Evolutionary conservation across 2,113 vertebrate species (phyloP).

Genomic region (Ramphastos sulfuratus): DNA sequence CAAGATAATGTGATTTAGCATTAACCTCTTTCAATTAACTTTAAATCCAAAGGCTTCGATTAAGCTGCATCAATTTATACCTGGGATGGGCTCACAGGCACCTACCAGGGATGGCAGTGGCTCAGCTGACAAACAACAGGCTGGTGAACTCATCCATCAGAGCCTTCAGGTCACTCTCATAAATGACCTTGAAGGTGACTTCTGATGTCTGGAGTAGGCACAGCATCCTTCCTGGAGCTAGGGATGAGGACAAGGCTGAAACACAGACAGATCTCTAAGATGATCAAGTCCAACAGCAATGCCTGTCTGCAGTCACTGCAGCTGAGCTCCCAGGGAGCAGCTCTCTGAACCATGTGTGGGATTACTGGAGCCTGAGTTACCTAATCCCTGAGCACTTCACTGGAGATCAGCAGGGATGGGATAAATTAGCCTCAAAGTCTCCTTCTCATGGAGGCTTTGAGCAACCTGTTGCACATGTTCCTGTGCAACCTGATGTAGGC

Average conservation of each 20-base stretch:
- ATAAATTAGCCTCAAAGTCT: neutral
- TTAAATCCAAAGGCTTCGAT: slow-evolving; percentile 1
- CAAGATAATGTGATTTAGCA: neutral
- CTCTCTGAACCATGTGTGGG: neutral
- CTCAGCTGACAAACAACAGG: neutral
- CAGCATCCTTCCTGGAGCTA: too few relatives aligned
- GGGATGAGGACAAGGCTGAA: neutral
- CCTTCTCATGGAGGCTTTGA: too few relatives aligned
- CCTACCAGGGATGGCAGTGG: neutral
- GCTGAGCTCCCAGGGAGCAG: neutral
- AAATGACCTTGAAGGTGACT: neutral
- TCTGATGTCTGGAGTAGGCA: neutral
- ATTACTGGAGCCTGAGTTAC: neutral
- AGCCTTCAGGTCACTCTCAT: neutral
- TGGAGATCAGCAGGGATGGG: neutral
- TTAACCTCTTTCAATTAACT: slow-evolving; percentile 44
- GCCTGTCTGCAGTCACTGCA: fast-evolving
- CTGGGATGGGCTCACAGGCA: neutral
- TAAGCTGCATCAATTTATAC: neutral
- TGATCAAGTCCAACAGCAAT: too few relatives aligned
- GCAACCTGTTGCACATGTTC: too few relatives aligned
- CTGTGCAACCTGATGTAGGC: too few relatives aligned
- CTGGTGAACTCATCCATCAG: neutral
- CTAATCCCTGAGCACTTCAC: fast-evolving
- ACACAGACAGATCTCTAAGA: fast-evolving